A percentile compares a stretch with the other conserved stretches of the same genome.
Evolutionary conservation across 2,113 vertebrate genomes (phyloP).

Genomic region (Strigops habroptila): DNA sequence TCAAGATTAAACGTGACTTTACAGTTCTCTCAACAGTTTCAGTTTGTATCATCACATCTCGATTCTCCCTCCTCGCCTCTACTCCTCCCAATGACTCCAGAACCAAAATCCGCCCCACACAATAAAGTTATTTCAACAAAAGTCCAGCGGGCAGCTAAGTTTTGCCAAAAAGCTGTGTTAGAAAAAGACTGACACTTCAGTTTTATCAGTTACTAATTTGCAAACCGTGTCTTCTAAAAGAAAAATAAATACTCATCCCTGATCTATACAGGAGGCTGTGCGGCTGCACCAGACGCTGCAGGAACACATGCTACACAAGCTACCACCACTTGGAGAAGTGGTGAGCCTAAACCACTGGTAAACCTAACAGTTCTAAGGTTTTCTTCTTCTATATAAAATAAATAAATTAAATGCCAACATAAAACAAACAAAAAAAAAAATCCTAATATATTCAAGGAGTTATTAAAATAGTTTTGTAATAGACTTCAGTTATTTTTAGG

Average conservation of each 20-base stretch:
- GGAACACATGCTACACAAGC: constrained; percentile 8
- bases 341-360: constrained; percentile 36
- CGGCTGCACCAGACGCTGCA: not conserved
- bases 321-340: not conserved
- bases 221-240: constrained; percentile 21
- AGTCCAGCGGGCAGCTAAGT: not conserved
- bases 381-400: constrained; percentile 38
- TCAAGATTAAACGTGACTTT: not conserved
- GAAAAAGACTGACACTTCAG: not conserved
- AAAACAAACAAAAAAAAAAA: constrained; percentile 27
- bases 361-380: constrained; percentile 35
- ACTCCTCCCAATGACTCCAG: not conserved
- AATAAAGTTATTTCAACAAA: not conserved
- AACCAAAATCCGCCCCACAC: not conserved
- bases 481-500: constrained; percentile 51
- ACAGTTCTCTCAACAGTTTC: not conserved
- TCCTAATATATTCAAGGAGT: constrained; percentile 50
- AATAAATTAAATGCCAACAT: constrained; percentile 61
- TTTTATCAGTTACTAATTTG: constrained; percentile 3
- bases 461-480: constrained; percentile 61
- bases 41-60: not conserved
- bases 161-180: constrained; percentile 12
- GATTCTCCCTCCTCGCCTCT: not conserved
- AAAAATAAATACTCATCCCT: constrained; percentile 55
- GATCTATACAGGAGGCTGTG: constrained; percentile 30